These are phyloP conservation scores for Drosophila peninsularis DNA, from an alignment of 2,888 invertebrate species.

Conservation along the genomic window DNA sequence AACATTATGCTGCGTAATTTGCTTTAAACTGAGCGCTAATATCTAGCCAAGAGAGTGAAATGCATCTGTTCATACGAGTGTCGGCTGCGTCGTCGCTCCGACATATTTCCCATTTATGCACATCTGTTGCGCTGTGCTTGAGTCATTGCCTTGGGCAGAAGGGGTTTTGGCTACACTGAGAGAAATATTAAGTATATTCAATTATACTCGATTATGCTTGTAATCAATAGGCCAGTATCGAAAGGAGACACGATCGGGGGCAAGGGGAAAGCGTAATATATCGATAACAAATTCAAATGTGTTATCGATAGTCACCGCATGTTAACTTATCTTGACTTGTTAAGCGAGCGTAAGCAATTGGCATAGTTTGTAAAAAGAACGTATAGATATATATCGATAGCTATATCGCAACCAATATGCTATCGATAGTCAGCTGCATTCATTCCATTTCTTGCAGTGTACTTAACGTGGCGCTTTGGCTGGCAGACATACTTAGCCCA, in stretches of 20 bases:
- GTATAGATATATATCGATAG: not conserved
- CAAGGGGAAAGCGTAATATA: too few species aligned
- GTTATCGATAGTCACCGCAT: not conserved
- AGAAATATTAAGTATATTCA: not conserved
- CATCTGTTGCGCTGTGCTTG: slow-evolving; percentile 29
- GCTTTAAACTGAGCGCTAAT: not conserved
- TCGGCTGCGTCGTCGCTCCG: not conserved
- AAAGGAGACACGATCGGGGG: too few species aligned
- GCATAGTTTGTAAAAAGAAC: not conserved
- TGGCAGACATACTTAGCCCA: slow-evolving; percentile 5
- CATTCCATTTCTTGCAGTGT: slow-evolving; percentile 21
- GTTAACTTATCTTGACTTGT: not conserved
- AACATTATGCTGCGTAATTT: not conserved
- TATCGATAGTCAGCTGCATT: not conserved
- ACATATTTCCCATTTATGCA: slow-evolving; percentile 21
- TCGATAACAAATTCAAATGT: not conserved
- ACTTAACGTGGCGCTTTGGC: slow-evolving; percentile 14
- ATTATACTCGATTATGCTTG: too few species aligned
- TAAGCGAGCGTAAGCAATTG: not conserved
- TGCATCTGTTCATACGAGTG: slow-evolving; percentile 20
- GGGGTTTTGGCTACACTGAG: slow-evolving; percentile 7
- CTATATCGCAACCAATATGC: not conserved
- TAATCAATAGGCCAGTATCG: not conserved
- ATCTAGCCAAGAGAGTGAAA: slow-evolving; percentile 5
- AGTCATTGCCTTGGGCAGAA: slow-evolving; percentile 6